A percentile compares a stretch with the other conserved stretches of the same genome.
These are phyloP conservation scores for Caenorhabditis sp. DNA, from an alignment of 2,888 invertebrate genomes.

Conservation along the genomic window DNA sequence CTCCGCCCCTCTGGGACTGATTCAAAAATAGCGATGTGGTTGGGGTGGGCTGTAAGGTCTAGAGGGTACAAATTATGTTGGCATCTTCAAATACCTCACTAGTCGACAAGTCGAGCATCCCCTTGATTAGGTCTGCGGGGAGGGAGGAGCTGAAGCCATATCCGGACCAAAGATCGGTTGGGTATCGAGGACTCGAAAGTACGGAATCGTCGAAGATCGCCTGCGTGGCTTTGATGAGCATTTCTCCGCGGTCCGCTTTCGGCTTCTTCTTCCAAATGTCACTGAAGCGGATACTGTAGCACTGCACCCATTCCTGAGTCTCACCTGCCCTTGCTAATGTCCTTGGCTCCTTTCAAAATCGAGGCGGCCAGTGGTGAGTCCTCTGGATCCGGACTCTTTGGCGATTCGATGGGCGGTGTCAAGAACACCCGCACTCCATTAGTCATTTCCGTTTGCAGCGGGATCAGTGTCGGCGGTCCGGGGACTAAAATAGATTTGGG, in stretches of 20 bases:
- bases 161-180: constrained; percentile 74
- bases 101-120: constrained; percentile 51
- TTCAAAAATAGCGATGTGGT: constrained; percentile 9
- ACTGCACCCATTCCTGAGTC: background rate
- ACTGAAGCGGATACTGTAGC: constrained; percentile 32
- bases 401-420: constrained; percentile 34
- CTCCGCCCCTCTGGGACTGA: constrained; percentile 41
- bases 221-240: constrained; percentile 68
- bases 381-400: constrained; percentile 70
- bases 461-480: constrained; percentile 6
- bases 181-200: constrained; percentile 58
- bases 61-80: background rate
- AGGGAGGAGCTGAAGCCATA: constrained; percentile 76
- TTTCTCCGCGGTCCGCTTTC: constrained; percentile 67
- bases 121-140: constrained; percentile 75
- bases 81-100: too few species aligned
- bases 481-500: constrained; percentile 9
- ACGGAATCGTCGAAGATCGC: constrained; percentile 61
- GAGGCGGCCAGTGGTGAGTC: constrained; percentile 76
- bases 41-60: constrained; percentile 8
- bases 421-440: constrained; percentile 27
- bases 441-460: constrained; percentile 35
- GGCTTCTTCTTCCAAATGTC: constrained; percentile 65
- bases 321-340: constrained; percentile 58
- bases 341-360: constrained; percentile 71